These are phyloP conservation scores for Petrosia ficiformis DNA, from an alignment of 37 sponge, comb jelly and placozoan genomes.

Conservation along the genomic window DNA sequence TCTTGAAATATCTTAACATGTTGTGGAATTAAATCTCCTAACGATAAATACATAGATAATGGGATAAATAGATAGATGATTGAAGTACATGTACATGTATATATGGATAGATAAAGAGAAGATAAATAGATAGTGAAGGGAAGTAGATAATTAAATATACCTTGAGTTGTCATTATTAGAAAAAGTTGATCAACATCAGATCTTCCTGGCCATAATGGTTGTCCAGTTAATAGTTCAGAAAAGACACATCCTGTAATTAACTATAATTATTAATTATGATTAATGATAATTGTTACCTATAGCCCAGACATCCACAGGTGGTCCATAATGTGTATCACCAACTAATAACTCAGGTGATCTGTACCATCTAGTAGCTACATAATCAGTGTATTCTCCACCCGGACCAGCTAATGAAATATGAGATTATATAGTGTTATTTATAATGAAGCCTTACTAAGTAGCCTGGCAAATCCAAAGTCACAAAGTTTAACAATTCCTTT, in stretches of 20 bases:
- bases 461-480: conserved; percentile 97
- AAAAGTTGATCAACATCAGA: conserved; percentile 96
- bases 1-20: conserved; percentile 87
- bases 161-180: conserved; percentile 85
- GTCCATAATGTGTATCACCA: conserved; percentile 96
- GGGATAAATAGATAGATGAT: too few species aligned
- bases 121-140: too few species aligned
- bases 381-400: conserved; percentile 96
- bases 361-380: conserved; percentile 98
- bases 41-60: background rate
- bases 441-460: conserved; percentile 70
- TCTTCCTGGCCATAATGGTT: conserved; percentile 90
- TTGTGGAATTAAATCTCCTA: conserved; percentile 87
- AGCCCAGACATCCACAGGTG: conserved; percentile 98
- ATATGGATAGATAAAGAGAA: too few species aligned
- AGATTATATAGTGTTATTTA: background rate
- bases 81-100: conserved; percentile 2
- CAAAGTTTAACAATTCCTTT: conserved; percentile 92
- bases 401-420: conserved; percentile 62
- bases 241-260: conserved; percentile 84
- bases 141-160: too few species aligned
- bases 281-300: too few species aligned
- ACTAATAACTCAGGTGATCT: conserved; percentile 96
- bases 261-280: background rate
- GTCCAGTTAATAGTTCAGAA: conserved; percentile 93